Conservation (phyloP, 1,140 invertebrate genomes). For the Scaptodrosophila lebanonensis region DNA sequence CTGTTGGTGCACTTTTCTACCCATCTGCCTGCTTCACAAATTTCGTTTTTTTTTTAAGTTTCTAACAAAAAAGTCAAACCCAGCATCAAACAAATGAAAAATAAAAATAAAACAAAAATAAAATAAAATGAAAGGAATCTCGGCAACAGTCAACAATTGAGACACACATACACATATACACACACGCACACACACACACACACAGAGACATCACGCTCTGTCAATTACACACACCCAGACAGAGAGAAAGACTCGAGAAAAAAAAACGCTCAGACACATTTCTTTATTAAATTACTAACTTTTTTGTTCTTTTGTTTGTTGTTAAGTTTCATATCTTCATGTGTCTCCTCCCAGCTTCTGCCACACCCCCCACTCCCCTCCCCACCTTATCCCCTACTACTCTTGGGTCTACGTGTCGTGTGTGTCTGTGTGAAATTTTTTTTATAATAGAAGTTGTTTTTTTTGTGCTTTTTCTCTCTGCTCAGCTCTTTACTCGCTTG, state of each 20-base stretch:
- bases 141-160: conserved; percentile 37
- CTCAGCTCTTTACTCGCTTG: conserved; percentile 15
- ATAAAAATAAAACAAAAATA: conserved; percentile 11
- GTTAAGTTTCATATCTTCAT: conserved; percentile 43
- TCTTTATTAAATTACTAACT: conserved; percentile 63
- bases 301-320: conserved; percentile 57
- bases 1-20: too few species aligned
- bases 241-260: too few species aligned
- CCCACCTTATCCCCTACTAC: conserved; percentile 13
- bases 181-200: conserved; percentile 17
- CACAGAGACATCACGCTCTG: conserved; percentile 13
- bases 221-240: too few species aligned
- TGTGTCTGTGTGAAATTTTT: conserved; percentile 23
- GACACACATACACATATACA: conserved; percentile 15
- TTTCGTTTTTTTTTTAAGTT: too few species aligned
- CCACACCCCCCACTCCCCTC: not conserved
- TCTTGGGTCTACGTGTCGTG: conserved; percentile 8
- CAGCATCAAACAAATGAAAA: conserved; percentile 40
- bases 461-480: conserved; percentile 19
- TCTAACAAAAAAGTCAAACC: too few species aligned
- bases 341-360: conserved; percentile 2
- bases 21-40: too few species aligned
- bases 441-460: conserved; percentile 47
- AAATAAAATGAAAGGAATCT: conserved; percentile 28
- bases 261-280: too few species aligned